phyloP scores from a whole-genome alignment of 2,113 vertebrate species.

The Garra rufa region DNA sequence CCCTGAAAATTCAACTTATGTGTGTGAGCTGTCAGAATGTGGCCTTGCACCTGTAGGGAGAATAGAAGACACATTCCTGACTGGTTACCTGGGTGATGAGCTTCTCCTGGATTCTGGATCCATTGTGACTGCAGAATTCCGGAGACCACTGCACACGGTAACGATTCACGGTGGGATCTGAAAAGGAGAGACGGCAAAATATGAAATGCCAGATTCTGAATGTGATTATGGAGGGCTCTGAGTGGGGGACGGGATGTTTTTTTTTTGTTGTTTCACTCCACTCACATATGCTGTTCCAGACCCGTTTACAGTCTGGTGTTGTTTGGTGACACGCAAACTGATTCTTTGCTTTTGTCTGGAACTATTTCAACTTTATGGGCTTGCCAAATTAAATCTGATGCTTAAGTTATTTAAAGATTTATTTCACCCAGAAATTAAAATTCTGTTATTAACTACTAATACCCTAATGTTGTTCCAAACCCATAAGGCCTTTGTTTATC shows the following conservation, averaged over 20 bases:
- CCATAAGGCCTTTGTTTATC: no score
- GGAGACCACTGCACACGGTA: slow-evolving; percentile 86
- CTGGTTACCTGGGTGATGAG: slow-evolving; percentile 66
- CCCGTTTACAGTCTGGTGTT: not conserved
- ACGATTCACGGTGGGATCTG: slow-evolving; percentile 67
- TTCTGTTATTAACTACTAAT: no score
- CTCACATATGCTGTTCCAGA: not conserved
- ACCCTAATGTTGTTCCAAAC: no score
- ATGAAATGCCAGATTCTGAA: slow-evolving; percentile 5
- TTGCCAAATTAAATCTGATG: no score
- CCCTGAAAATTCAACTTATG: slow-evolving; percentile 24
- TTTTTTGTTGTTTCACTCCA: not conserved
- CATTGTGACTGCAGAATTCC: slow-evolving; percentile 83
- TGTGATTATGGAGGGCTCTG: not conserved
- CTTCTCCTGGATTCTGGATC: slow-evolving; percentile 68
- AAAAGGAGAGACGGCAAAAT: not conserved
- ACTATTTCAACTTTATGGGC: not conserved
- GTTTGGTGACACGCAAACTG: not conserved
- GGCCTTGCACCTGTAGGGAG: slow-evolving; percentile 37
- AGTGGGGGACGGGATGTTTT: not conserved
- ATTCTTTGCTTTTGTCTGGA: not conserved
- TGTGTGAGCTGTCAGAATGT: slow-evolving; percentile 41
- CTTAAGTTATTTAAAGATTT: no score
- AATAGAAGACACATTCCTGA: slow-evolving; percentile 26
- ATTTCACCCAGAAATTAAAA: no score